Evolutionary conservation across 1,140 invertebrate species (phyloP).

Genomic region (Paraescarpia echinospica): DNA sequence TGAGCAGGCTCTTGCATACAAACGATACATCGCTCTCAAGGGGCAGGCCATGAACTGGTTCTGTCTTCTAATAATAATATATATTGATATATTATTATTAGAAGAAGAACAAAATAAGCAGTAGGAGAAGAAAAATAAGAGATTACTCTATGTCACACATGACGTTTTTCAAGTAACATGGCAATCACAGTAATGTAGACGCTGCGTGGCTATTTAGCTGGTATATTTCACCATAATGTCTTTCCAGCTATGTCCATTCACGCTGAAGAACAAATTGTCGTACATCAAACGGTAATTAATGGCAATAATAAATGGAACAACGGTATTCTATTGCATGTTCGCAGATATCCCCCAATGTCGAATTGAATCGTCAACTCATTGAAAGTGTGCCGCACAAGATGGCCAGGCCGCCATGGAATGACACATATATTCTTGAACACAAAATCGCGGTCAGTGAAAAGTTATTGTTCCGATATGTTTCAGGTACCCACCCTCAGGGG

Average conservation of each 20-base stretch:
- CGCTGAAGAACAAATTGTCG: not conserved
- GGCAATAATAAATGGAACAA: not conserved
- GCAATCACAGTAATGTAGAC: not conserved
- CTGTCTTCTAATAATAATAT: no score
- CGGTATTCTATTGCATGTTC: not conserved
- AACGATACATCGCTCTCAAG: not conserved
- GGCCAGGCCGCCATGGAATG: constrained; percentile 27
- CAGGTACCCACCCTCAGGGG: no score
- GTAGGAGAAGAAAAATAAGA: no score
- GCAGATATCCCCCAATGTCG: not conserved
- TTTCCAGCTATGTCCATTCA: not conserved
- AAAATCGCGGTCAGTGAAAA: not conserved
- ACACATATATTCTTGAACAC: not conserved
- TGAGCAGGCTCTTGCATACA: not conserved
- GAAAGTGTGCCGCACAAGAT: constrained; percentile 14
- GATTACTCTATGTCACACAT: not conserved
- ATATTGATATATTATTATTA: no score
- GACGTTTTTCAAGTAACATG: not conserved
- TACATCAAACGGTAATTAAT: not conserved
- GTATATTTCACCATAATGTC: not conserved
- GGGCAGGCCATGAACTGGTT: not conserved
- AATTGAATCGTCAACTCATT: not conserved
- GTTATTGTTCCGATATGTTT: no score
- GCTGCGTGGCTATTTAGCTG: not conserved
- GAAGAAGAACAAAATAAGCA: no score